Evolutionary conservation across 2,797 vertebrate genomes (phyloP).

Genomic region (Etheostoma nigrum): DNA sequence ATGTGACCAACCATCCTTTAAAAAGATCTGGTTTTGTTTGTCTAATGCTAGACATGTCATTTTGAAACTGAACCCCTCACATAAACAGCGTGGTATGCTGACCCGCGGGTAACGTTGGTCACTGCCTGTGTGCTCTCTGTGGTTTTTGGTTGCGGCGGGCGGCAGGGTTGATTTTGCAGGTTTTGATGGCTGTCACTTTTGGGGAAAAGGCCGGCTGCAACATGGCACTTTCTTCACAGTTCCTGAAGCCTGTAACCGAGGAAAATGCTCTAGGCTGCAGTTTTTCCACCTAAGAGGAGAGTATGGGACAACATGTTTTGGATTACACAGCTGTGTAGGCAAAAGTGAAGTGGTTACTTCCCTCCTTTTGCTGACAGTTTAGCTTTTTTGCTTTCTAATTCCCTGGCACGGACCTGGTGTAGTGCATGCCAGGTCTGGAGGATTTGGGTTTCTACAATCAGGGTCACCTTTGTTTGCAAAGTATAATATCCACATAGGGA

Average conservation of each 20-base stretch:
- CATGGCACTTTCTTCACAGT: constrained; percentile 30
- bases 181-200: constrained; percentile 50
- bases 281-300: constrained; percentile 30
- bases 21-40: neutral
- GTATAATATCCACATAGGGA: neutral
- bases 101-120: constrained; percentile 34
- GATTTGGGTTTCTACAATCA: constrained; percentile 5
- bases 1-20: constrained; percentile 9
- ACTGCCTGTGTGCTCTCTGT: constrained; percentile 45
- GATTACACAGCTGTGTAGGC: constrained; percentile 54
- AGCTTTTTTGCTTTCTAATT: constrained; percentile 22
- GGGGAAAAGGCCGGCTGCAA: constrained; percentile 32
- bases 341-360: constrained; percentile 42
- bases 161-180: constrained; percentile 3
- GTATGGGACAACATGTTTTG: constrained; percentile 19
- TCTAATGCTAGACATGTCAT: neutral
- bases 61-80: constrained; percentile 31
- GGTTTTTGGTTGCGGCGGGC: constrained; percentile 23
- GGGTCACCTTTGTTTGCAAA: neutral
- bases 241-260: constrained; percentile 25
- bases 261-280: constrained; percentile 37
- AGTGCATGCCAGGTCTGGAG: neutral
- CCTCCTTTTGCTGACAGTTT: constrained; percentile 43
- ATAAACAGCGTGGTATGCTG: constrained; percentile 36
- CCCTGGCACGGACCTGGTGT: neutral